Conservation (phyloP, 1,140 invertebrate species). For the Camponotus floridanus region DNA sequence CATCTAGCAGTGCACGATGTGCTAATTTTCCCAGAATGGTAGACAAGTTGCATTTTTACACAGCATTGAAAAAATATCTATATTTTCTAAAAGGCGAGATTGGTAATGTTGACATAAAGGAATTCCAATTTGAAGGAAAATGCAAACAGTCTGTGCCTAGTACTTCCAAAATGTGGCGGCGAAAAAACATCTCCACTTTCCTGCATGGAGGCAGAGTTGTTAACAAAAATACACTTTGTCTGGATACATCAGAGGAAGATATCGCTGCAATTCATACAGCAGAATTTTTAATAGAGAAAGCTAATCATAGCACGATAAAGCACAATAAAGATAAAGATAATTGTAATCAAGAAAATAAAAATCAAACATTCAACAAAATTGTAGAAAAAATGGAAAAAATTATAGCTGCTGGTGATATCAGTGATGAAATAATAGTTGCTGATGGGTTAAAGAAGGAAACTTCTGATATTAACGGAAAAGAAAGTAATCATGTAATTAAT, state of each 20-base stretch:
- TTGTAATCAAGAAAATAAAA: not conserved
- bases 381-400: not conserved
- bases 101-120: slow-evolving; percentile 70
- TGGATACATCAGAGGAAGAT: slow-evolving; percentile 80
- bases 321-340: slow-evolving; percentile 10
- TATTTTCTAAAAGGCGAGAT: slow-evolving; percentile 81
- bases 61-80: slow-evolving; percentile 82
- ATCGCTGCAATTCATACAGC: slow-evolving; percentile 70
- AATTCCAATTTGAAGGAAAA: slow-evolving; percentile 82
- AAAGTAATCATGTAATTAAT: not conserved
- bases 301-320: slow-evolving; percentile 23
- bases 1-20: slow-evolving; percentile 84
- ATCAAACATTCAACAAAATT: not conserved
- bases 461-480: not conserved
- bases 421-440: not conserved
- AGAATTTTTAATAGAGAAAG: slow-evolving; percentile 78
- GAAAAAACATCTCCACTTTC: slow-evolving; percentile 80
- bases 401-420: not conserved
- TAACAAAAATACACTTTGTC: slow-evolving; percentile 79
- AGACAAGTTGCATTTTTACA: slow-evolving; percentile 84
- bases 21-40: slow-evolving; percentile 83
- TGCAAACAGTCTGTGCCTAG: slow-evolving; percentile 77
- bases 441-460: not conserved
- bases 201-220: slow-evolving; percentile 79
- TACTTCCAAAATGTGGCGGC: slow-evolving; percentile 83